Base-by-base conservation (phyloP, 2,797 vertebrate genomes). In the Aulostomus chinensis region DNA sequence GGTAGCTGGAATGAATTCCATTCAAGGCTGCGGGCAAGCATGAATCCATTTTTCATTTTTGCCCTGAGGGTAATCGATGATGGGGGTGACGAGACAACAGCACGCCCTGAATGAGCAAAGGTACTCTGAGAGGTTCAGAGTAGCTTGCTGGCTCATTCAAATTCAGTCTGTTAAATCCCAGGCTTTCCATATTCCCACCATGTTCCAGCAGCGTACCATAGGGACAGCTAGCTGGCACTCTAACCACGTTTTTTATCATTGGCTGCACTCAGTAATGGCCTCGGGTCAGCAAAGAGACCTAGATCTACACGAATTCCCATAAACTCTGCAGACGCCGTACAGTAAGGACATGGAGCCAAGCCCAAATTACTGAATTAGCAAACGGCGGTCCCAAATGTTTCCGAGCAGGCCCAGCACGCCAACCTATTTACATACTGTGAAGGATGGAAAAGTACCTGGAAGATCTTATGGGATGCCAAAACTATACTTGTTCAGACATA, bases 11-110 rank as follows among this genome's bases (percentile, higher is more conserved):
- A 63, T 66, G 62, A 50, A 67, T 68, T 66, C 71, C 57, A 60
- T 56, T 71, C 52, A 28, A 34, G 54, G 60, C 76, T 77, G 35
- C 54, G 53, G 80, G 76, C 58, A 5, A 71, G 59, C 56, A 36
- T 34, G 36, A 76, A 84, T 87, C 75, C 63, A 84, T 85, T 86
- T 82, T 80, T 86, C 72, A 81, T 84, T 76, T 81, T 85, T 81
- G 67, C 72, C 80, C 79, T 54, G 58, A 76, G 80, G 80, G 76
- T 76, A 84, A 88, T 85, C 77, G 69, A 85, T 86, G 83, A 85
- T 73, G 72, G 61, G 73, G 73, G 53, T 66, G 74, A 83, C 68
- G 71, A 83, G 80, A 84, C 76, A 84, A 83, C 74, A 72, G 74
- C 70, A 64, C 50, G 69, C 54, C 35, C 68, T 78, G 77, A 85